Conservation (phyloP, 1,140 invertebrate species). For the Phenacoccus solenopsis region DNA sequence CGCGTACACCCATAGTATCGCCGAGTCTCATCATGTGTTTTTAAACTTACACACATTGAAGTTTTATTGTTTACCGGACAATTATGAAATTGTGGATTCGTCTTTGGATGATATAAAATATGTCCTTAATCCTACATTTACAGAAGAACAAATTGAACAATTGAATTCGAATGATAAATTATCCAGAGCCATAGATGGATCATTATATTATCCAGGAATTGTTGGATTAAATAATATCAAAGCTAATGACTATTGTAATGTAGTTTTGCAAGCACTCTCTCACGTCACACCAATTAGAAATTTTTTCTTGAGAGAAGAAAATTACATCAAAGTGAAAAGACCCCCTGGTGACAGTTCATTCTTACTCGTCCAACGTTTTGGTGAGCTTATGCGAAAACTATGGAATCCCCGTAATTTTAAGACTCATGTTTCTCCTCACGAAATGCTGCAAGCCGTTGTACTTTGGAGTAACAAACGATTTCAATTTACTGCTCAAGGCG, state of each 20-base stretch:
- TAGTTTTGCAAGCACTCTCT: conserved; percentile 78
- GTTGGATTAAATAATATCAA: conserved; percentile 99
- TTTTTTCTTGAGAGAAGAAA: conserved; percentile 88
- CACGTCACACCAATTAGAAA: conserved; percentile 89
- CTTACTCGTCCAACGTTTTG: conserved; percentile 90
- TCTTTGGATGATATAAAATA: conserved; percentile 98
- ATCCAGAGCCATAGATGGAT: conserved; percentile 91
- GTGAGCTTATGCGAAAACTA: conserved; percentile 91
- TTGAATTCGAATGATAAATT: conserved; percentile 75
- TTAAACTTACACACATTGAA: conserved; percentile 93
- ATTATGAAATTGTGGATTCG: conserved; percentile 98
- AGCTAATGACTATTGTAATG: conserved; percentile 98
- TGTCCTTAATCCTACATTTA: conserved; percentile 96
- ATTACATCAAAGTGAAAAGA: conserved; percentile 75
- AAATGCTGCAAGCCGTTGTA: conserved; percentile 99
- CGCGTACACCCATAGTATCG: conserved; percentile 97
- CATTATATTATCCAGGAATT: conserved; percentile 90
- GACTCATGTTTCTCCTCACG: conserved; percentile 97
- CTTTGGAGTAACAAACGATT: conserved; percentile 96
- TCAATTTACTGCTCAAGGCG: conserved; percentile 97
- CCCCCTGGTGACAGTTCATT: conserved; percentile 86
- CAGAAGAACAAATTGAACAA: conserved; percentile 58
- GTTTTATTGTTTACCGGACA: conserved; percentile 98
- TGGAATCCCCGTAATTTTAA: conserved; percentile 99
- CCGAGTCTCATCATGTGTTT: conserved; percentile 95